Evolutionary conservation across 2,888 invertebrate species (phyloP), one percentile per base, ranked within the genome.

Genomic region (Ormyrus pomaceus): DNA sequence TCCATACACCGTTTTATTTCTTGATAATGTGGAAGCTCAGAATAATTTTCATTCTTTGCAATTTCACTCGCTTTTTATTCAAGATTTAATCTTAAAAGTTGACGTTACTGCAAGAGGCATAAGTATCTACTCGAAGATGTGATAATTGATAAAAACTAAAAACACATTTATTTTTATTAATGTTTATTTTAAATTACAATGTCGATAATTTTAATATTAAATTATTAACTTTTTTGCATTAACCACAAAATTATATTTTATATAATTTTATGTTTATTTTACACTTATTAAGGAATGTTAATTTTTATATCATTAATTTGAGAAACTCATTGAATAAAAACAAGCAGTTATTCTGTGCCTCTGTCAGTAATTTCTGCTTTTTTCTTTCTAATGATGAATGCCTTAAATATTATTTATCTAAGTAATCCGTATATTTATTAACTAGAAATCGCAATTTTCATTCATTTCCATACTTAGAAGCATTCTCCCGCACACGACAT

Each of bases 1-100:
- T 87, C 88, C 88, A 86, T 85, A 84, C 59, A 75, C 84, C 75
- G 19, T 69, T 82, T 53, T 51, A 56, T 77, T 85, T 86, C 86
- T 87, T 84, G 85, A 87, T 84, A 84, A 84, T 85, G 80, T 84
- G 88, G 87, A 88, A 88, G 87, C 87, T 88, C 86, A 65, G 65
- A 80, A 76, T 71, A 71, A 66, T 81, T 66, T 81, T 55, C 72
- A 68, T 72, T 74, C 74, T 64, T 74, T 53, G 58, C 62, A 11
- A 53, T 69, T 59, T 66, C 10, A 59, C 34, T 79, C 68, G 55
- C 13, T 59, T 53, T 71, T 78, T 68, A 72, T 61, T 48, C 45
- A 51, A 69, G 70, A 74, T 66, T 74, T 62, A 68, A 62, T 71
- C 48, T 73, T 73, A 59, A 75, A 70, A 56, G 13, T 64, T 13